Conservation (phyloP, 2,888 invertebrate species). For the Drosophila maculinotata region DNA sequence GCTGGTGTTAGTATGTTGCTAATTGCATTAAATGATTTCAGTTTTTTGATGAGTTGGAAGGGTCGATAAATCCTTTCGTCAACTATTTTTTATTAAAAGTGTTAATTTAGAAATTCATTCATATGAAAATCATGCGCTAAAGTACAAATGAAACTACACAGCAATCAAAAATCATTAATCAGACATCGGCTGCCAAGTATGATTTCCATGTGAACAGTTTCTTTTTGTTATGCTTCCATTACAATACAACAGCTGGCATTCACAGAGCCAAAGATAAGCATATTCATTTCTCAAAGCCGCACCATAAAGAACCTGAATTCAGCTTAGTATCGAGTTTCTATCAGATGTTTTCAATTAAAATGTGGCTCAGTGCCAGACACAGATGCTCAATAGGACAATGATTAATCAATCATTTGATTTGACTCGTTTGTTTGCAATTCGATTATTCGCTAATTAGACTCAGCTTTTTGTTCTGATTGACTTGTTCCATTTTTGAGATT, state of each 20-base stretch:
- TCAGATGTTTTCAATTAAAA: slow-evolving; percentile 49
- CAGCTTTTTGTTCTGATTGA: slow-evolving; percentile 43
- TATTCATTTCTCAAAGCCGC: slow-evolving; percentile 1
- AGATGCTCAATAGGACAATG: slow-evolving; percentile 22
- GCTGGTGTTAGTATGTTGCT: neutral
- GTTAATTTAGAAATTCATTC: neutral
- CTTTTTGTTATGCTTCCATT: slow-evolving; percentile 19
- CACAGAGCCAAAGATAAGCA: neutral
- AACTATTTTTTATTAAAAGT: too few species aligned
- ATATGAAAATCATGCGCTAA: neutral
- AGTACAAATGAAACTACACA: neutral
- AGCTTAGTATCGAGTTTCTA: slow-evolving; percentile 3
- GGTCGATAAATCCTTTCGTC: too few species aligned
- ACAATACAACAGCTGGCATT: neutral
- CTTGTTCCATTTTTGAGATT: slow-evolving; percentile 30
- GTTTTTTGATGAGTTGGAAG: too few species aligned
- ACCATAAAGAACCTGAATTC: neutral
- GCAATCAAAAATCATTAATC: neutral
- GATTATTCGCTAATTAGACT: slow-evolving; percentile 55
- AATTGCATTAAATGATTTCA: too few species aligned
- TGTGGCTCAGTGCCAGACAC: slow-evolving; percentile 24
- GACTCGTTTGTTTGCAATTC: slow-evolving; percentile 48
- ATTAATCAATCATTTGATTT: slow-evolving; percentile 42
- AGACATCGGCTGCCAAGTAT: slow-evolving; percentile 1
- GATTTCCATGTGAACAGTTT: slow-evolving; percentile 3